These are phyloP conservation scores for Micropoecilia bifurca DNA, from an alignment of 2,797 vertebrate genomes.

Conservation along the genomic window DNA sequence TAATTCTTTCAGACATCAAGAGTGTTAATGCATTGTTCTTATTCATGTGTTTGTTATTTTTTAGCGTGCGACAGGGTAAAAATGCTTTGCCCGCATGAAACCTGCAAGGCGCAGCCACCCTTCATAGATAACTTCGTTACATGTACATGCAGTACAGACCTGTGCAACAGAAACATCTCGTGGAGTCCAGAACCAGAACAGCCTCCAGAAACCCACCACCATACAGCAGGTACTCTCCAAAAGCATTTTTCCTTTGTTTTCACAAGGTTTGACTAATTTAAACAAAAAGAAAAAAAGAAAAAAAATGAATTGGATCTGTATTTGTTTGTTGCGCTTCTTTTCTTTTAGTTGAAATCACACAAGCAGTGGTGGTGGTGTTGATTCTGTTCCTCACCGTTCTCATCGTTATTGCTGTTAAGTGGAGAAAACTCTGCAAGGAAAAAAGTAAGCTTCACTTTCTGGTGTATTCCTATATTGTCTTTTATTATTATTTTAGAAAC, in stretches of 20 bases:
- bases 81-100: constrained; percentile 54
- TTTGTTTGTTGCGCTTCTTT: neutral
- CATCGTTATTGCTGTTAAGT: constrained; percentile 17
- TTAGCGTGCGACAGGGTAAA: constrained; percentile 67
- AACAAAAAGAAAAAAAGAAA: neutral
- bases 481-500: neutral
- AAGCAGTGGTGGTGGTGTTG: constrained; percentile 2
- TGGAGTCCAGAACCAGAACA: constrained; percentile 33
- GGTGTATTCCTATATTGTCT: no score
- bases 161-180: constrained; percentile 75
- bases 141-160: constrained; percentile 73
- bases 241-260: no score
- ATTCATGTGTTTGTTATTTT: neutral
- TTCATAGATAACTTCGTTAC: neutral
- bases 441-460: constrained; percentile 50
- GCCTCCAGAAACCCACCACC: constrained; percentile 1
- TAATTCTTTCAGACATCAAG: neutral
- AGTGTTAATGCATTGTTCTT: neutral
- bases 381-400: constrained; percentile 25
- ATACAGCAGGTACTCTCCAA: constrained; percentile 42
- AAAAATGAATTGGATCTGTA: neutral
- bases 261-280: neutral
- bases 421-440: constrained; percentile 15
- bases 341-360: constrained; percentile 24
- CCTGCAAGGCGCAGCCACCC: constrained; percentile 46